Percentiles rank a stretch among this genome's conserved stretches.
Conservation (phyloP, 1,140 invertebrate genomes). For the Phocides pigmalion region DNA sequence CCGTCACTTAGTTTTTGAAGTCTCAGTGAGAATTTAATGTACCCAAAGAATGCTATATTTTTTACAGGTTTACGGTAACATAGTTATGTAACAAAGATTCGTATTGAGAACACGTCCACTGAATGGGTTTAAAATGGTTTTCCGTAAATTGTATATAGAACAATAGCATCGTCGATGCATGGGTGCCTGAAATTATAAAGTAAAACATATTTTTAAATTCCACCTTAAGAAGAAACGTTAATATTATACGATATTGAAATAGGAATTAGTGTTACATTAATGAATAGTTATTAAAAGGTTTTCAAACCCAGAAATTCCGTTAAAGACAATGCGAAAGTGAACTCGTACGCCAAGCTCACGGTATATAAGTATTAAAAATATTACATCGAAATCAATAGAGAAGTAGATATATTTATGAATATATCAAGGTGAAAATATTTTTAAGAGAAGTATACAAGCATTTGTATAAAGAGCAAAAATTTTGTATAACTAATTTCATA, state of each 20-base stretch:
- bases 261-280: slow-evolving; percentile 38
- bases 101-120: slow-evolving; percentile 70
- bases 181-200: slow-evolving; percentile 72
- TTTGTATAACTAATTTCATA: slow-evolving; percentile 29
- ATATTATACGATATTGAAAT: slow-evolving; percentile 47
- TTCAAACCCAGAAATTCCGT: slow-evolving; percentile 36
- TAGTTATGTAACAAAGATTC: slow-evolving; percentile 61
- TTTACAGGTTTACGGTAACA: slow-evolving; percentile 77
- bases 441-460: slow-evolving; percentile 27
- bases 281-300: slow-evolving; percentile 39
- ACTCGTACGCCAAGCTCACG: slow-evolving; percentile 13
- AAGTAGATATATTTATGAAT: slow-evolving; percentile 10
- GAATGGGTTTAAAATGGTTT: slow-evolving; percentile 57
- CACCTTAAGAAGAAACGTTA: slow-evolving; percentile 54
- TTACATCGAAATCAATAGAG: slow-evolving; percentile 26
- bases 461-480: slow-evolving; percentile 20
- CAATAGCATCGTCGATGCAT: slow-evolving; percentile 48
- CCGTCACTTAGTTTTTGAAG: slow-evolving; percentile 64
- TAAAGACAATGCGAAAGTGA: slow-evolving; percentile 18
- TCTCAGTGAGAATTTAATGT: slow-evolving; percentile 62
- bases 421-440: slow-evolving; percentile 25
- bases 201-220: slow-evolving; percentile 73
- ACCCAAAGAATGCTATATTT: slow-evolving; percentile 77
- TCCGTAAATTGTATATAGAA: slow-evolving; percentile 55
- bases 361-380: slow-evolving; percentile 3